Conservation (phyloP, 2,888 invertebrate species). For the Temnothorax unifasciatus region DNA sequence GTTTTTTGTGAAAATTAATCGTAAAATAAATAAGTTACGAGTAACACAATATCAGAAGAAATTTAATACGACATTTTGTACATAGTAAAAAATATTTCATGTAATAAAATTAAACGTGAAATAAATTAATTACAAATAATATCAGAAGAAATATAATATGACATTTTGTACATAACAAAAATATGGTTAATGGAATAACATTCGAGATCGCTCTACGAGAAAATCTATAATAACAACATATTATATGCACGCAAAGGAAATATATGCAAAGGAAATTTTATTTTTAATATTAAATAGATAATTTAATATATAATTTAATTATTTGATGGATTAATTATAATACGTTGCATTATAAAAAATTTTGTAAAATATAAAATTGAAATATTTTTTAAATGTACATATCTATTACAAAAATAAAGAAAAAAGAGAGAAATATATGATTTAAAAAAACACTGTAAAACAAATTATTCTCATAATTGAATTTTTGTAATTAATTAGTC, state of each 20-base stretch:
- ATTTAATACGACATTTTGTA: background rate
- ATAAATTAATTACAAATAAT: background rate
- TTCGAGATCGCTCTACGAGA: background rate
- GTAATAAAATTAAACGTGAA: background rate
- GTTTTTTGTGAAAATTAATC: background rate
- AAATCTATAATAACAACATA: conserved; percentile 36
- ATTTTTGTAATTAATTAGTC: background rate
- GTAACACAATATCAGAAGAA: background rate
- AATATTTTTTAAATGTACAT: background rate
- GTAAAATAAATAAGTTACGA: background rate
- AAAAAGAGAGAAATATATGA: background rate
- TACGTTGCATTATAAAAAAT: background rate
- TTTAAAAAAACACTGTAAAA: background rate
- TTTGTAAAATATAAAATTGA: background rate
- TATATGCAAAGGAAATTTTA: background rate
- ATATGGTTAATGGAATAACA: background rate
- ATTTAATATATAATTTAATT: background rate
- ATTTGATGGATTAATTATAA: background rate
- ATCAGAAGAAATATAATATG: background rate
- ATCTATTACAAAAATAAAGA: background rate
- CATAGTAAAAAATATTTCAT: background rate
- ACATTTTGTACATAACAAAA: background rate
- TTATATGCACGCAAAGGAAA: background rate
- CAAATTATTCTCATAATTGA: background rate
- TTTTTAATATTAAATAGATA: background rate